Base-by-base conservation (phyloP, 1,140 invertebrate species). In the Helicorthomorpha holstii region DNA sequence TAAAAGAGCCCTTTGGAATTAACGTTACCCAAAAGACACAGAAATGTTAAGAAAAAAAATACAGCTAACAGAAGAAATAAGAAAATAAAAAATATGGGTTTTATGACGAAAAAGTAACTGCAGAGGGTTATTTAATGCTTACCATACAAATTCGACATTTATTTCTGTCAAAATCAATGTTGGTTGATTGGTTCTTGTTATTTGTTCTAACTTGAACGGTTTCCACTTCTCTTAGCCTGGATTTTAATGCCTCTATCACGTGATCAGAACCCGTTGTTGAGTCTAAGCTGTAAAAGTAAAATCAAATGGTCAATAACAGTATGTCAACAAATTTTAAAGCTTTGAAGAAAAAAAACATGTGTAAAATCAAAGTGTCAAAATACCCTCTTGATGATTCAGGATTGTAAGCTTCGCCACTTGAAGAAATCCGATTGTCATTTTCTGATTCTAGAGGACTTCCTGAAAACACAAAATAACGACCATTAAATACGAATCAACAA, bases 91-190 rank as follows among this genome's bases (percentile, higher is more conserved):
- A n/a, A n/a, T n/a, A n/a, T n/a, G n/a, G n/a, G n/a, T n/a, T n/a
- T n/a, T n/a, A n/a, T n/a, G n/a, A n/a, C n/a, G n/a, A n/a, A n/a
- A n/a, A n/a, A n/a, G n/a, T n/a, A n/a, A n/a, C n/a, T n/a, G n/a
- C n/a, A n/a, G n/a, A n/a, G n/a, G n/a, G n/a, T n/a, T n/a, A n/a
- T n/a, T n/a, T n/a, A n/a, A n/a, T 41, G 60, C 77, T 75, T 50
- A 85, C 85, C 73, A 90, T 81, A 65, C 88, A 91, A 51, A 91
- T 90, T 14, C 91, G 73, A 74, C 88, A 93, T 66, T 88, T 80
- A 58, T 75, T 77, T 66, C 67, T 34, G 29, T 7, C 7, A 34
- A 34, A 34, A 16, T 34, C 29, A 34, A 7, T 7, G 16, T 7
- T 78, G 68, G 66, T 70, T 24, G 41, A 48, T 23, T 70, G 65